These are phyloP conservation scores for Drosophila gaucha DNA, from an alignment of 2,888 invertebrate species.

Conservation along the genomic window DNA sequence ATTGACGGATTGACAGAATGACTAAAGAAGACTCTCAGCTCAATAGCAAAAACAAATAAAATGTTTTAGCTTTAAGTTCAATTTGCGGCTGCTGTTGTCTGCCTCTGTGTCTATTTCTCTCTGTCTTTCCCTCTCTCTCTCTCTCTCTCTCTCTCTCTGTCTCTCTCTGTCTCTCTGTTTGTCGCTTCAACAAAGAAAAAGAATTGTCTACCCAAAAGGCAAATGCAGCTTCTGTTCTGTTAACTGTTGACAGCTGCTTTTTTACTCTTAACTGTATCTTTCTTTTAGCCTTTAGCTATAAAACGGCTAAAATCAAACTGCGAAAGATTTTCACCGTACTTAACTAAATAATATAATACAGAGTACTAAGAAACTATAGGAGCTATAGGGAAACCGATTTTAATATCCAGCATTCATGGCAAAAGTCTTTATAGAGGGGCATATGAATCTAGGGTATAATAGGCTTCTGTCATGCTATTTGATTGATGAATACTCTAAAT, in stretches of 20 bases:
- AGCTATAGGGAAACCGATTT: too few relatives aligned
- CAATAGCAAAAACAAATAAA: neutral
- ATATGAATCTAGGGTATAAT: neutral
- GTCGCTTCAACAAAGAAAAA: neutral
- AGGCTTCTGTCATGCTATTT: too few relatives aligned
- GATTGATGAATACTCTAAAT: neutral
- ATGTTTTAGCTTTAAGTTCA: neutral
- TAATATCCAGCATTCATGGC: too few relatives aligned
- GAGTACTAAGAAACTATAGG: too few relatives aligned
- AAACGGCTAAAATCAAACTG: neutral
- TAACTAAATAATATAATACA: neutral
- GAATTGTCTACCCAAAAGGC: conserved; percentile 1
- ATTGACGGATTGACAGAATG: conserved; percentile 11
- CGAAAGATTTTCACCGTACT: neutral
- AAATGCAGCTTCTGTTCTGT: conserved; percentile 1
- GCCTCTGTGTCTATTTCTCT: neutral
- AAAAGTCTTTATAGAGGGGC: neutral
- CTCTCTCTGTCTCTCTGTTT: neutral
- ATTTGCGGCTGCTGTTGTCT: conserved; percentile 8
- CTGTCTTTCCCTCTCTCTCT: neutral
- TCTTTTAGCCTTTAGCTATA: neutral
- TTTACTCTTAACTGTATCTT: neutral
- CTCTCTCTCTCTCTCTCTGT: too few relatives aligned
- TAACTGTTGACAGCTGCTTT: neutral
- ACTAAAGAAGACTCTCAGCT: neutral